Evolutionary conservation across 2,797 vertebrate genomes (phyloP).

Genomic region (Sebastiscus albofasciatus): DNA sequence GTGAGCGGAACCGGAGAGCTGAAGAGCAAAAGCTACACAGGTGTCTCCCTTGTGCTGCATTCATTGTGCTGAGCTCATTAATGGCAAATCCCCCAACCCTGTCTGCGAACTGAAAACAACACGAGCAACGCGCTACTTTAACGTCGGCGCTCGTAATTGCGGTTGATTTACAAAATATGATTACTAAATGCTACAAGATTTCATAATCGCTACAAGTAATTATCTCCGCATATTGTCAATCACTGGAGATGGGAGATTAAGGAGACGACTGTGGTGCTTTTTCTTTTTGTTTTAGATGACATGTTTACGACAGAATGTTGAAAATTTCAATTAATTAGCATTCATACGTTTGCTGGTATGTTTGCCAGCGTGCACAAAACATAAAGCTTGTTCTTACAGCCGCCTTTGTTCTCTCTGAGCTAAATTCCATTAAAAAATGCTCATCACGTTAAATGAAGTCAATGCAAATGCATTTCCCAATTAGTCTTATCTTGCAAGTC

Average conservation of each 20-base stretch:
- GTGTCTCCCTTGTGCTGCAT: slow-evolving; percentile 51
- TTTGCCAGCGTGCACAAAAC: slow-evolving; percentile 28
- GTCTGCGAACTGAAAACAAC: slow-evolving; percentile 22
- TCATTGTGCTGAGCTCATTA: slow-evolving; percentile 52
- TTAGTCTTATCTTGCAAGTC: slow-evolving; percentile 56
- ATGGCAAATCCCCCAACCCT: slow-evolving; percentile 28
- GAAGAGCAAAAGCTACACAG: slow-evolving; percentile 57
- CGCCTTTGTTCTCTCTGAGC: slow-evolving; percentile 50
- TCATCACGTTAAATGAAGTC: slow-evolving; percentile 44
- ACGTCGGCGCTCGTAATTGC: slow-evolving; percentile 6
- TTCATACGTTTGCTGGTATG: slow-evolving; percentile 26
- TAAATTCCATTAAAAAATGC: slow-evolving; percentile 48
- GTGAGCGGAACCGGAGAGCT: slow-evolving; percentile 30
- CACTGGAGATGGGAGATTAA: slow-evolving; percentile 15
- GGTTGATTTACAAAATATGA: slow-evolving; percentile 45
- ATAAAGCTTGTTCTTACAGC: slow-evolving; percentile 25
- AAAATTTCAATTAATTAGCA: slow-evolving; percentile 46
- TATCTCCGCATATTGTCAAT: slow-evolving; percentile 42
- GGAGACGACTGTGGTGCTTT: neutral
- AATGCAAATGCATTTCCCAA: slow-evolving; percentile 56
- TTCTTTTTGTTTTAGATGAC: slow-evolving; percentile 23
- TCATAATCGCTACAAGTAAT: slow-evolving; percentile 40
- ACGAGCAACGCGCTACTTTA: slow-evolving; percentile 11
- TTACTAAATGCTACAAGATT: slow-evolving; percentile 32
- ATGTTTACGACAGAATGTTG: slow-evolving; percentile 23